These are phyloP conservation scores for Alloscopus bannaensis DNA, from an alignment of 2,888 invertebrate genomes.

Conservation along the genomic window DNA sequence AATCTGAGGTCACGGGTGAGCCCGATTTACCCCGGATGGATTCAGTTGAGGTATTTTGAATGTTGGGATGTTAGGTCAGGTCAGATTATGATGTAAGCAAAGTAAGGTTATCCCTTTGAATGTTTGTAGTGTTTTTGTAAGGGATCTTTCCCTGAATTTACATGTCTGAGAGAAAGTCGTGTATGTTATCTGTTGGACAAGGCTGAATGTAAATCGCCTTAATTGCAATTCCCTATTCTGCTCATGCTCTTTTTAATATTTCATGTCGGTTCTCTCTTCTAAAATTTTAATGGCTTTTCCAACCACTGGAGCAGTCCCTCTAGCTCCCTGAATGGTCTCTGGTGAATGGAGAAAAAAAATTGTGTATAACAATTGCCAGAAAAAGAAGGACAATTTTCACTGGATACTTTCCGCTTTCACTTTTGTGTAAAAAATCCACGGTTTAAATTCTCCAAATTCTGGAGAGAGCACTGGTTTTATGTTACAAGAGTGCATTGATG, in stretches of 20 bases:
- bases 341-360: not conserved
- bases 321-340: not conserved
- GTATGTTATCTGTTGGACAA: conserved; percentile 48
- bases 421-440: conserved; percentile 1
- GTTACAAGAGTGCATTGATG: too few relatives aligned
- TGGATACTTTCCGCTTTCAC: conserved; percentile 13
- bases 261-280: conserved; percentile 58
- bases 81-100: too few relatives aligned
- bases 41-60: too few relatives aligned
- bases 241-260: conserved; percentile 63
- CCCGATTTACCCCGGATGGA: too few relatives aligned
- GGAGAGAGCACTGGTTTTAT: conserved; percentile 18
- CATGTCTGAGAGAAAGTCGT: conserved; percentile 54
- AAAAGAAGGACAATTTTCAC: not conserved
- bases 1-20: too few relatives aligned
- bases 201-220: conserved; percentile 62
- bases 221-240: conserved; percentile 63
- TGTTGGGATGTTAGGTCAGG: too few relatives aligned
- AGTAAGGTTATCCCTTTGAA: too few relatives aligned
- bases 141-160: too few relatives aligned
- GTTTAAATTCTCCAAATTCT: conserved; percentile 6
- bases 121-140: too few relatives aligned
- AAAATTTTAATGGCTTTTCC: conserved; percentile 63
- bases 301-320: too few relatives aligned
- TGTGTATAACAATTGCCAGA: conserved; percentile 10